Evolutionary conservation across 2,797 vertebrate species (phyloP).

Genomic region (Molossus alvarezi): DNA sequence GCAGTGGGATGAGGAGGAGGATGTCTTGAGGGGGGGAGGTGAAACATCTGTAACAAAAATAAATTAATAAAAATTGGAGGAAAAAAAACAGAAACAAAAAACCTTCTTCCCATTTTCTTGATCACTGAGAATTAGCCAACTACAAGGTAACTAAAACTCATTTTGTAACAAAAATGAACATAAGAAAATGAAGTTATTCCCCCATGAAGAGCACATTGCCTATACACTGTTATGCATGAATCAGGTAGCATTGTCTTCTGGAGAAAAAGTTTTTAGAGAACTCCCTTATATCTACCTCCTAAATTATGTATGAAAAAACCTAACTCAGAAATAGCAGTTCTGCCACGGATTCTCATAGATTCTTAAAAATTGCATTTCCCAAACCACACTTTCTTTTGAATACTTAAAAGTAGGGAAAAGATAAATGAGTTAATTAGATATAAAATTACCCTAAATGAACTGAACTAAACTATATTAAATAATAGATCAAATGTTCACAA

Average conservation of each 20-base stretch:
- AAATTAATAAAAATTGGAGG: too few species aligned
- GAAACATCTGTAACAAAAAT: too few species aligned
- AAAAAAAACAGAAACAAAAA: background rate
- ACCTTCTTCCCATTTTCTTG: background rate
- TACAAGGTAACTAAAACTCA: constrained; percentile 23
- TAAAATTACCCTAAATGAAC: constrained; percentile 81
- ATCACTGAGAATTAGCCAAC: background rate
- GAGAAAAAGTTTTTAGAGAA: constrained; percentile 70
- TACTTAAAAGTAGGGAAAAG: constrained; percentile 80
- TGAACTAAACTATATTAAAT: constrained; percentile 85
- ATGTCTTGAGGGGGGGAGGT: too few species aligned
- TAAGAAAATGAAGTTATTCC: constrained; percentile 52
- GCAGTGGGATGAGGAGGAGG: too few species aligned
- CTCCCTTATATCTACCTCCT: constrained; percentile 72
- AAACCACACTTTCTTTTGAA: constrained; percentile 78
- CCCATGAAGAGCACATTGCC: background rate
- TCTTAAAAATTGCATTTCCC: constrained; percentile 85
- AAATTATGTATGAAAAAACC: constrained; percentile 81
- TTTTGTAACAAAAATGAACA: constrained; percentile 47
- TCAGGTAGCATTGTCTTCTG: constrained; percentile 41
- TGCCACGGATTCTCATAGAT: constrained; percentile 38
- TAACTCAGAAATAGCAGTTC: constrained; percentile 76
- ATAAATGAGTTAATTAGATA: constrained; percentile 85
- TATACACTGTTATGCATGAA: constrained; percentile 34
- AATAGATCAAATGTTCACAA: constrained; percentile 84